A percentile compares a stretch with the other conserved stretches of the same genome.
These are phyloP conservation scores for Hestina assimilis DNA, from an alignment of 1,140 invertebrate genomes.

Conservation along the genomic window DNA sequence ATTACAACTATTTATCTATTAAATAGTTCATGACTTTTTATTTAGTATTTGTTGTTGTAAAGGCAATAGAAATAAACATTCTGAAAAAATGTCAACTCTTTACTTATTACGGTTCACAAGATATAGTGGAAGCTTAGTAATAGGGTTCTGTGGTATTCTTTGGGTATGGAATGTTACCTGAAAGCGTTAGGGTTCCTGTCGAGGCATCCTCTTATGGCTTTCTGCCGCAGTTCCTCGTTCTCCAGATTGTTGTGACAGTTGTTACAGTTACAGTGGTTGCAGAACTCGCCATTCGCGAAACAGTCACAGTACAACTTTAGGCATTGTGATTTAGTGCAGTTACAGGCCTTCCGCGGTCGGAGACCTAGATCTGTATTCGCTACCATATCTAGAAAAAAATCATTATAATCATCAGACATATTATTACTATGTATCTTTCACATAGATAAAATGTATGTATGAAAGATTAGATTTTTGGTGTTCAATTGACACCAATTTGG, in stretches of 20 bases:
- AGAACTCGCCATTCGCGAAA: slow-evolving; percentile 99
- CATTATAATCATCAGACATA: neutral
- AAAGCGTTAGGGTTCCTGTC: slow-evolving; percentile 91
- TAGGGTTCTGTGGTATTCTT: too few species aligned
- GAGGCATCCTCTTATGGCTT: slow-evolving; percentile 94
- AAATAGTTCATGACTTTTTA: too few species aligned
- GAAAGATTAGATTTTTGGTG: too few species aligned
- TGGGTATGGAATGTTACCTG: too few species aligned
- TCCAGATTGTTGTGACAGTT: slow-evolving; percentile 98
- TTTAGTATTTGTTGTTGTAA: too few species aligned
- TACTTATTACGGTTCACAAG: too few species aligned
- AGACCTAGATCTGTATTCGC: slow-evolving; percentile 45
- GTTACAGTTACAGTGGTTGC: slow-evolving; percentile 98
- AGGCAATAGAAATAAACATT: too few species aligned
- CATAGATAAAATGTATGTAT: too few species aligned
- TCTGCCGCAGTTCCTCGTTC: slow-evolving; percentile 96
- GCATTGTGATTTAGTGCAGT: slow-evolving; percentile 99
- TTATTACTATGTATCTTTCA: neutral
- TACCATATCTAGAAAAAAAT: slow-evolving; percentile 33
- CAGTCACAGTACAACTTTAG: slow-evolving; percentile 99
- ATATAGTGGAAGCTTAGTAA: neutral
- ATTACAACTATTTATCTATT: too few species aligned
- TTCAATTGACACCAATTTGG: too few species aligned
- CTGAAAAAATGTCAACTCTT: too few species aligned
- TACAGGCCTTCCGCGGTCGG: slow-evolving; percentile 94